A percentile compares a stretch with the other conserved stretches of the same genome.
Evolutionary conservation across 2,888 invertebrate species (phyloP).

Genomic region (Diplolepis rosae): DNA sequence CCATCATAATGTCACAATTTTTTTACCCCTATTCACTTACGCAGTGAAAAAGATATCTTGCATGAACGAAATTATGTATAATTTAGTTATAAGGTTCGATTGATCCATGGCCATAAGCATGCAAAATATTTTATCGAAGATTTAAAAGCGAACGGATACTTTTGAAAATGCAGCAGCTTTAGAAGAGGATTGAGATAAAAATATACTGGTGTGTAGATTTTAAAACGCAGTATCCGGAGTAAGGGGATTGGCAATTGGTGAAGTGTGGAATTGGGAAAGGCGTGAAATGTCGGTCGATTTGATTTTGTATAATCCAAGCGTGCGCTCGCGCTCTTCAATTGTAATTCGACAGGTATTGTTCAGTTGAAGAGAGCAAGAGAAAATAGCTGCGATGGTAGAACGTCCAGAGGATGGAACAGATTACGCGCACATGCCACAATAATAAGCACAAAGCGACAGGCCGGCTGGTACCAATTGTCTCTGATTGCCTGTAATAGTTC

Average conservation of each 20-base stretch:
- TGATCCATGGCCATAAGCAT: too few species aligned
- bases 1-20: too few species aligned
- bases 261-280: not conserved
- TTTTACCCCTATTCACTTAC: too few species aligned
- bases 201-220: too few species aligned
- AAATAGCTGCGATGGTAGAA: conserved; percentile 54
- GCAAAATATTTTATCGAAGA: too few species aligned
- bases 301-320: not conserved
- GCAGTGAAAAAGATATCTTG: too few species aligned
- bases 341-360: conserved; percentile 36
- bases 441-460: conserved; percentile 57
- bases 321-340: not conserved
- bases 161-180: too few species aligned
- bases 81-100: too few species aligned
- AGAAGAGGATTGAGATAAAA: not conserved
- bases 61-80: too few species aligned
- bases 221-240: not conserved
- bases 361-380: conserved; percentile 35
- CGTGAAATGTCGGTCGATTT: not conserved
- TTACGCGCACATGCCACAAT: conserved; percentile 62
- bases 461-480: conserved; percentile 58
- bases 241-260: not conserved
- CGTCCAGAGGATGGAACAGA: conserved; percentile 60
- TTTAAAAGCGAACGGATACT: too few species aligned
- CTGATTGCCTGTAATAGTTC: conserved; percentile 62